These are phyloP conservation scores for Harpagoxenus sublaevis DNA, from an alignment of 2,888 invertebrate genomes.

Conservation along the genomic window DNA sequence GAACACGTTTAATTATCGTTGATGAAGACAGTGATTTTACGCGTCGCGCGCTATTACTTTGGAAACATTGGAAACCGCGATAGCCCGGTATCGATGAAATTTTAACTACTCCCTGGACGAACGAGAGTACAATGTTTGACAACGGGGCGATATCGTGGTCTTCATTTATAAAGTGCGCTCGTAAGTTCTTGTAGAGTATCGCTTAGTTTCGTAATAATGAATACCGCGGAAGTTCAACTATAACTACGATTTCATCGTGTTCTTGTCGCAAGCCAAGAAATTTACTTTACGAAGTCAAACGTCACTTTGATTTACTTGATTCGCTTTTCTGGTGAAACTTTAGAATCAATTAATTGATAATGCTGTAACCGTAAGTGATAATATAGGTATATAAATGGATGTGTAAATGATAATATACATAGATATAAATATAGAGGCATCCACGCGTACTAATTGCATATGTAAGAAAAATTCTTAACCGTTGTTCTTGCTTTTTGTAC, in stretches of 20 bases:
- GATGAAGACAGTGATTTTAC: slow-evolving; percentile 24
- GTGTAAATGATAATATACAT: too few species aligned
- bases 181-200: slow-evolving; percentile 9
- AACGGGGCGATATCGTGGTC: slow-evolving; percentile 4
- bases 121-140: slow-evolving; percentile 14
- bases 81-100: background rate
- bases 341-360: background rate
- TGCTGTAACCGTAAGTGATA: too few species aligned
- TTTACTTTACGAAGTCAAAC: slow-evolving; percentile 23
- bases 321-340: slow-evolving; percentile 3
- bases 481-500: too few species aligned
- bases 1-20: slow-evolving; percentile 31
- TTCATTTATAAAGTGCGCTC: background rate
- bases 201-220: slow-evolving; percentile 35
- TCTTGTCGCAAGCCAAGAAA: slow-evolving; percentile 42
- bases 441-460: too few species aligned
- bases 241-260: slow-evolving; percentile 19
- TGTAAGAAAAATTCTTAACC: too few species aligned
- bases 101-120: slow-evolving; percentile 11
- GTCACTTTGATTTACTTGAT: slow-evolving; percentile 15
- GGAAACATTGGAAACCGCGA: background rate
- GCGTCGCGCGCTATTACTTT: background rate
- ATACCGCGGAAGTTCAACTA: slow-evolving; percentile 18
- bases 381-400: too few species aligned
- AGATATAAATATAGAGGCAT: too few species aligned